Conservation (phyloP, 2,113 vertebrate genomes). For the Gnathonemus echidnorhynchus region DNA sequence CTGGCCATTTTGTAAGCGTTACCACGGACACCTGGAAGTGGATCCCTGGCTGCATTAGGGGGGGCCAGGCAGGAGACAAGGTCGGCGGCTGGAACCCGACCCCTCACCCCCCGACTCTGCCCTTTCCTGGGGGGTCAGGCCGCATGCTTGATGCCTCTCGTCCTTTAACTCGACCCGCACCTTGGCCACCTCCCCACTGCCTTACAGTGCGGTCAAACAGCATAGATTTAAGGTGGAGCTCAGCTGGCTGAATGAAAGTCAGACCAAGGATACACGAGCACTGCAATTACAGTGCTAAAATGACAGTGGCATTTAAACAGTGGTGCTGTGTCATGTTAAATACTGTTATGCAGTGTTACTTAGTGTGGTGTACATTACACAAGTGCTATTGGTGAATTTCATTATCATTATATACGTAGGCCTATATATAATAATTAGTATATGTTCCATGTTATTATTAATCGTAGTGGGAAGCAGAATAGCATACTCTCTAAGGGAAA, state of each 20-base stretch:
- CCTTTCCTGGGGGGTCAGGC: neutral
- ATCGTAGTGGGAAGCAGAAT: neutral
- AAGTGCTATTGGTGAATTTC: neutral
- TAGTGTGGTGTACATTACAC: neutral
- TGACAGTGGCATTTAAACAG: neutral
- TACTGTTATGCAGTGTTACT: neutral
- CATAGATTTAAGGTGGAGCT: neutral
- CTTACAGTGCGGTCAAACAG: neutral
- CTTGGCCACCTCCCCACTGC: neutral
- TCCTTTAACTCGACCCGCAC: neutral
- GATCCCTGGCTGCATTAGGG: neutral
- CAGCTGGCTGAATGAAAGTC: neutral
- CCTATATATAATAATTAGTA: neutral
- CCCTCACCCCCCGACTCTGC: neutral
- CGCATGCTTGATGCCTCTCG: neutral
- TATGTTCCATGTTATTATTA: neutral
- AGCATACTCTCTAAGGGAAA: neutral
- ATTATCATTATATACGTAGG: neutral
- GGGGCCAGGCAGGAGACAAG: neutral
- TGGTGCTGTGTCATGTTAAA: neutral
- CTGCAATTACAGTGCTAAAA: neutral
- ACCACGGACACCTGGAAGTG: neutral
- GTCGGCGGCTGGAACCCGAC: neutral
- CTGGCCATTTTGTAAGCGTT: neutral
- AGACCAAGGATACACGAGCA: neutral